phyloP scores from a whole-genome alignment of 1,140 invertebrate species.

The Penaeus indicus region DNA sequence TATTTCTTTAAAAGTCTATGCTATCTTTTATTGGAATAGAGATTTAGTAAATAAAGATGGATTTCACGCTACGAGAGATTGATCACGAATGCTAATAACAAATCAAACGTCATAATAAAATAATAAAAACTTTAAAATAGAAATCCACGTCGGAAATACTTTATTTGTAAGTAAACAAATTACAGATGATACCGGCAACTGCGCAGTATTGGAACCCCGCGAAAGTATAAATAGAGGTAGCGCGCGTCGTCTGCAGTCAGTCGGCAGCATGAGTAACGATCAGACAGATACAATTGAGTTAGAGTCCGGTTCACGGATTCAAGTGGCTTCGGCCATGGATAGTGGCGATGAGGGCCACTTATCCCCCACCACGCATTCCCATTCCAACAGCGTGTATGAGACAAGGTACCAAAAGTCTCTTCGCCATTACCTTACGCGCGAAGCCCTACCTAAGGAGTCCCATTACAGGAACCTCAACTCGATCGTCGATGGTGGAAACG shows the following conservation, averaged over 20 bases:
- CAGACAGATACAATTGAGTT: constrained; percentile 48
- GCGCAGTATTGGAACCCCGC: constrained; percentile 28
- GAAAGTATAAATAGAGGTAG: constrained; percentile 24
- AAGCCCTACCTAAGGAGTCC: constrained; percentile 66
- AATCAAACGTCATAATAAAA: too few species aligned
- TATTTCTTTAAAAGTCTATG: too few species aligned
- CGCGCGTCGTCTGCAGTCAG: constrained; percentile 43
- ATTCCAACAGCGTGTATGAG: constrained; percentile 60
- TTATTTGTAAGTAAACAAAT: neutral
- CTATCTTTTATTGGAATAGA: too few species aligned
- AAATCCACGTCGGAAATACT: too few species aligned
- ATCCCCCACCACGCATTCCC: constrained; percentile 46
- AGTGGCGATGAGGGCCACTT: constrained; percentile 33
- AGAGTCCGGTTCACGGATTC: constrained; percentile 43
- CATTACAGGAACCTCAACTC: constrained; percentile 65
- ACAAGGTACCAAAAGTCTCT: constrained; percentile 67
- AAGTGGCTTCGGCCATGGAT: constrained; percentile 44
- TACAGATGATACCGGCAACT: neutral
- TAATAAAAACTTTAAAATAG: too few species aligned
- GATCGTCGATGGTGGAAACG: constrained; percentile 54
- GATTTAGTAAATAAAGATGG: too few species aligned
- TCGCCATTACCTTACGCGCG: constrained; percentile 66
- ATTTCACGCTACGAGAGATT: too few species aligned
- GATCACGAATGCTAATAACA: too few species aligned
- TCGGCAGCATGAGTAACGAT: constrained; percentile 37